Conservation (phyloP, 2,888 invertebrate genomes). For the Dryobotodes eremita region DNA sequence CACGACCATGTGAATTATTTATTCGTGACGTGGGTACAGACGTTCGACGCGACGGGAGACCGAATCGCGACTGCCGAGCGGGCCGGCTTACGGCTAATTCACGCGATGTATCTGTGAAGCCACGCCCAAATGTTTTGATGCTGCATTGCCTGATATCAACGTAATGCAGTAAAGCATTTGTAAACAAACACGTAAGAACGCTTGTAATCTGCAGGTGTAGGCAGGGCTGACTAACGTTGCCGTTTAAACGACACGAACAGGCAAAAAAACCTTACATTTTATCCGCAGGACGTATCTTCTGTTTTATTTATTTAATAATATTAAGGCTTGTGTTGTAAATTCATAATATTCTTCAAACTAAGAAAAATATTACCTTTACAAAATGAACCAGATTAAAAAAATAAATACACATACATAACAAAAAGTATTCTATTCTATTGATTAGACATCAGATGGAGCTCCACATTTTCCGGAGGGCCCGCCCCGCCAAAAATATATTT, state of each 20-base stretch:
- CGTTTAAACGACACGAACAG: not conserved
- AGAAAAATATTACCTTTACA: too few species aligned
- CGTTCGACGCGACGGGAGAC: conserved; percentile 57
- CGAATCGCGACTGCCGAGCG: conserved; percentile 62
- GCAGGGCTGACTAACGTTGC: conserved; percentile 8
- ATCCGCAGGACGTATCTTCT: not conserved
- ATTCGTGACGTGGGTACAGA: conserved; percentile 37
- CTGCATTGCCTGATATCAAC: conserved; percentile 61
- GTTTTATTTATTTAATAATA: not conserved
- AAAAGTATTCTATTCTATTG: too few species aligned
- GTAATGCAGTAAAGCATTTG: conserved; percentile 65
- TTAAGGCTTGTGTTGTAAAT: not conserved
- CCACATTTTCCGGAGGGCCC: not conserved
- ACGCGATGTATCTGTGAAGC: conserved; percentile 66
- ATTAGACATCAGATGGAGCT: not conserved
- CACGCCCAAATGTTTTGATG: conserved; percentile 85
- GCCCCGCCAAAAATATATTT: not conserved
- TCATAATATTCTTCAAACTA: not conserved
- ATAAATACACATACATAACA: too few species aligned
- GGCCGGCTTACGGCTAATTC: conserved; percentile 66
- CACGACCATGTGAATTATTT: conserved; percentile 55
- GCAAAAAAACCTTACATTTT: conserved; percentile 18
- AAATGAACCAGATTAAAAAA: not conserved
- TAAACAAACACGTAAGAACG: conserved; percentile 57
- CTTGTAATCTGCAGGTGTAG: conserved; percentile 33